phyloP scores from a whole-genome alignment of 2,888 invertebrate genomes.

The Limenitis camilla region DNA sequence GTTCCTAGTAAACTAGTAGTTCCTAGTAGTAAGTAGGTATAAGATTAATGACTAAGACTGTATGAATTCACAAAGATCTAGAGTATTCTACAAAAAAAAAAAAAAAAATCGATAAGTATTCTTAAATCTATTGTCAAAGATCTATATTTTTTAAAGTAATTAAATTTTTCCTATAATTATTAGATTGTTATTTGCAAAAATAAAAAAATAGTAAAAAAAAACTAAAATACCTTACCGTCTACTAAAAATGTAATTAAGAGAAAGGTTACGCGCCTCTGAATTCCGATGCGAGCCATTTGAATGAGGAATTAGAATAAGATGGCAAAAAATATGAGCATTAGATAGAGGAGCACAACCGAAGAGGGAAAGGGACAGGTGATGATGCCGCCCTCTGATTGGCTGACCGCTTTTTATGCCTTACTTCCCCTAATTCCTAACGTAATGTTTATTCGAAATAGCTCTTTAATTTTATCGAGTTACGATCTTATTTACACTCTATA shows the following conservation, averaged over 20 bases:
- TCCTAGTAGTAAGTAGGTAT: no score
- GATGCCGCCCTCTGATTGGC: slow-evolving; percentile 53
- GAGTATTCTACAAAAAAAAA: no score
- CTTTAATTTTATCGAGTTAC: slow-evolving; percentile 62
- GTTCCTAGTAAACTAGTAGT: no score
- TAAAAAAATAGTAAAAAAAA: background rate
- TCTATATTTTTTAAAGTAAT: no score
- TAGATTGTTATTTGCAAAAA: background rate
- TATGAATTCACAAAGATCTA: no score
- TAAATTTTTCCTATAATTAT: no score
- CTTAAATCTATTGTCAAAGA: no score
- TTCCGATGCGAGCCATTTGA: slow-evolving; percentile 64
- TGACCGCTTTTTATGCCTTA: slow-evolving; percentile 72
- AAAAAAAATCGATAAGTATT: no score
- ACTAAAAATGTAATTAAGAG: slow-evolving; percentile 35
- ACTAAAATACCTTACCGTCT: slow-evolving; percentile 22
- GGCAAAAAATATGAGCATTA: slow-evolving; percentile 72
- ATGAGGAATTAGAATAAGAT: slow-evolving; percentile 71
- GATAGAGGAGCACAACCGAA: slow-evolving; percentile 51
- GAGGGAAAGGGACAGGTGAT: slow-evolving; percentile 48
- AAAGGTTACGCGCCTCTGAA: slow-evolving; percentile 63
- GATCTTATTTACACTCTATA: slow-evolving; percentile 51
- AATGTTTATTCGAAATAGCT: slow-evolving; percentile 66
- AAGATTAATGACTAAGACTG: no score
- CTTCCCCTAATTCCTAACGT: slow-evolving; percentile 73